Evolutionary conservation across 2,888 invertebrate genomes (phyloP), one percentile per base, ranked within the genome.

Genomic region (Caenorhabditis drosophilae): DNA sequence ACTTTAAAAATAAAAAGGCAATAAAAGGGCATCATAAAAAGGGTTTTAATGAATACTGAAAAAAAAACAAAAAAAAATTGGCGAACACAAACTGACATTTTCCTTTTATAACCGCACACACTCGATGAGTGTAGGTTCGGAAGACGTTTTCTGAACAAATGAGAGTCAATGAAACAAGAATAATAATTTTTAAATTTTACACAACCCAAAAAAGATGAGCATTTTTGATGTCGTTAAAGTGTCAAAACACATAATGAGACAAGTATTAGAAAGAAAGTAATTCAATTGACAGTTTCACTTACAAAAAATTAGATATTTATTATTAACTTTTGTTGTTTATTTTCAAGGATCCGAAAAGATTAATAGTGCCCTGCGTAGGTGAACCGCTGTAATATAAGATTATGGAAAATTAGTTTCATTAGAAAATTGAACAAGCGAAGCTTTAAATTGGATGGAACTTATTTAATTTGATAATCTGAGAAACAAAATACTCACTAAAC

Each of bases 291-390:
- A 48, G 25, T 48, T 25, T 31, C 46, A n/a, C n/a, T n/a, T 35
- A 48, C 45, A 18, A 38, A 16, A 4, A 40, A 40, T 40, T 18
- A 20, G n/a, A 2, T 23, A 9, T 7, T n/a, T 23, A 42, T 42
- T 42, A 42, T 18, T 15, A 42, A 23, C 15, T 20, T 18, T 16
- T 7, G 40, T 20, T 9, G 31, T 31, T 52, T 23, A n/a, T 23
- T 15, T 42, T 2, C 18, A 20, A 9, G 12, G 7, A 31, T 12
- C 6, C 31, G 12, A 6, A 31, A 25, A 26, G 52, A 53, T 70
- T 61, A 73, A 56, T 73, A 73, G 54, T 70, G 73, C 60, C 73
- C 73, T 59, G 73, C 59, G 51, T 73, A 70, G 42, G 66, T 50
- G 56, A 67, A 70, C 60, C 73, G 66, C 73, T 73, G 70, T 53